A percentile compares a stretch with the other conserved stretches of the same genome.
Evolutionary conservation across 1,140 invertebrate genomes (phyloP).

Genomic region (Papilio xuthus): DNA sequence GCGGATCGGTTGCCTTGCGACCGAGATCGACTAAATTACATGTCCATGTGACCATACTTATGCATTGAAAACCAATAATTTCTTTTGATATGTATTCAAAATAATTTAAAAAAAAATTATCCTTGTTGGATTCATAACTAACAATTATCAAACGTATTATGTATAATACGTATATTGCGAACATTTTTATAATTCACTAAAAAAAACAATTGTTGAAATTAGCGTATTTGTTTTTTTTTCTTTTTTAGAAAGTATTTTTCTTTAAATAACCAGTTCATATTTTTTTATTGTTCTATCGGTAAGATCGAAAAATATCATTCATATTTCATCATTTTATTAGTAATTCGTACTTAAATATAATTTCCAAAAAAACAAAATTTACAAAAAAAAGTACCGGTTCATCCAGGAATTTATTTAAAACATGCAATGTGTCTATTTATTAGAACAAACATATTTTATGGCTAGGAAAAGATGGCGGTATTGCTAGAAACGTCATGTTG

Average conservation of each 20-base stretch:
- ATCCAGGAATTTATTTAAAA: neutral
- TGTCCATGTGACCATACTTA: neutral
- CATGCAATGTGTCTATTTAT: neutral
- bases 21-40: slow-evolving; percentile 21
- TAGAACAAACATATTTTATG: neutral
- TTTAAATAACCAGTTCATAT: too few species aligned
- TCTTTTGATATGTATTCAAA: neutral
- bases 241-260: too few species aligned
- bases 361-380: too few species aligned
- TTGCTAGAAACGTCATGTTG: slow-evolving; percentile 28
- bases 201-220: too few species aligned
- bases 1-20: slow-evolving; percentile 26
- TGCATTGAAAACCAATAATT: neutral
- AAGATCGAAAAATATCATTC: too few species aligned
- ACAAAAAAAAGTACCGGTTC: too few species aligned
- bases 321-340: too few species aligned
- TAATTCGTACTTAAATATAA: too few species aligned
- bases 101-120: neutral
- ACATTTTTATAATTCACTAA: neutral
- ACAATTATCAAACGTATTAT: neutral
- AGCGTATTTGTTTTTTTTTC: too few species aligned
- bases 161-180: too few species aligned
- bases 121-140: neutral
- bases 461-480: slow-evolving; percentile 25
- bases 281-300: too few species aligned